Percentiles rank a stretch among this genome's conserved stretches.
Conservation (phyloP, 2,888 invertebrate genomes). For the Lithophane socia region DNA sequence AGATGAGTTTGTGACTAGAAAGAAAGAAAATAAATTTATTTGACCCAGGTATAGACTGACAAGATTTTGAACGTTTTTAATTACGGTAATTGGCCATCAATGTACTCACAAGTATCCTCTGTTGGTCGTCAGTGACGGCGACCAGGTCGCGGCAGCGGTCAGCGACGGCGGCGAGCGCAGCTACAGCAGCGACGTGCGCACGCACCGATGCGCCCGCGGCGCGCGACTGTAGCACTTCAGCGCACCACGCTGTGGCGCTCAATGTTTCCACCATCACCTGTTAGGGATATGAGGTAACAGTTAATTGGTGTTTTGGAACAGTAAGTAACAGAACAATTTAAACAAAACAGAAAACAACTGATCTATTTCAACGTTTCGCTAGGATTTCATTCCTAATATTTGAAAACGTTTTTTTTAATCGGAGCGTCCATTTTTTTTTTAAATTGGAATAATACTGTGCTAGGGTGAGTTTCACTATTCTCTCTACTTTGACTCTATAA, state of each 20-base stretch:
- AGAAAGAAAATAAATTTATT: too few relatives aligned
- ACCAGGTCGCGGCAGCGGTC: slow-evolving; percentile 96
- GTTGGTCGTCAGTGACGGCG: slow-evolving; percentile 96
- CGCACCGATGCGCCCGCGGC: slow-evolving; percentile 94
- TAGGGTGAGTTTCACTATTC: neutral
- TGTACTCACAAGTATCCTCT: slow-evolving; percentile 93
- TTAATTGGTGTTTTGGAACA: neutral
- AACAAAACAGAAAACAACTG: too few relatives aligned
- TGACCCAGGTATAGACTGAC: too few relatives aligned
- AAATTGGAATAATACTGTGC: neutral
- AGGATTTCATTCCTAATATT: neutral
- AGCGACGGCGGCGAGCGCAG: slow-evolving; percentile 95
- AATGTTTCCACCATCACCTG: slow-evolving; percentile 93
- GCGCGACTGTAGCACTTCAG: slow-evolving; percentile 94
- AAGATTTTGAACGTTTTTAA: too few relatives aligned
- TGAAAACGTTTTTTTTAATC: neutral
- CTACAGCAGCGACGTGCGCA: slow-evolving; percentile 94
- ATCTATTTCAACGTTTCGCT: neutral
- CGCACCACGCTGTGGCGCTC: slow-evolving; percentile 91
- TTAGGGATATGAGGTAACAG: neutral
- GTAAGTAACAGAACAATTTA: too few relatives aligned
- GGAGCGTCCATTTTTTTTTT: neutral
- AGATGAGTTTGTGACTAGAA: too few relatives aligned
- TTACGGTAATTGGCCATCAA: too few relatives aligned
- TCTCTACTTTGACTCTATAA: neutral